Percentiles rank a stretch among this genome's conserved stretches.
phyloP scores from a whole-genome alignment of 2,888 invertebrate genomes.

The Polyommatus iphigenia region DNA sequence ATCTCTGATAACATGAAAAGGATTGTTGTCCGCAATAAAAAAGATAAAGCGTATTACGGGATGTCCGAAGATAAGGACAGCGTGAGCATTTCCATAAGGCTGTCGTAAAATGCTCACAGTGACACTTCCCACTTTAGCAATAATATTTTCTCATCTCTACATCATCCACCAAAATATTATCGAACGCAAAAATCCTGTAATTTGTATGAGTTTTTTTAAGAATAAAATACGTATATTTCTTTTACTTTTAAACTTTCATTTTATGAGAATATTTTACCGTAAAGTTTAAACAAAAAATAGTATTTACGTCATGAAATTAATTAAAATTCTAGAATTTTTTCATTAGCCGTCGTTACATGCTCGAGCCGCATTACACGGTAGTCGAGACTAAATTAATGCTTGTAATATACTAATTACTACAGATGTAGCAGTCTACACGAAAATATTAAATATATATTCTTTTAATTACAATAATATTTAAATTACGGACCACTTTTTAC shows the following conservation, averaged over 20 bases:
- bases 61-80: slow-evolving; percentile 65
- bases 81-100: slow-evolving; percentile 66
- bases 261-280: not conserved
- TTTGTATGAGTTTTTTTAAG: too few species aligned
- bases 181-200: not conserved
- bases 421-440: not conserved
- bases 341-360: not conserved
- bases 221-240: too few species aligned
- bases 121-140: slow-evolving; percentile 43
- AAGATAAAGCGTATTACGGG: slow-evolving; percentile 68
- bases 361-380: slow-evolving; percentile 8
- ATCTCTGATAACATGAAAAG: slow-evolving; percentile 51
- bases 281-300: not conserved
- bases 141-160: slow-evolving; percentile 4
- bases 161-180: not conserved
- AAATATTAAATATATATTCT: not conserved
- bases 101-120: slow-evolving; percentile 62
- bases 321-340: slow-evolving; percentile 9
- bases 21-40: slow-evolving; percentile 65
- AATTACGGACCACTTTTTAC: slow-evolving; percentile 10
- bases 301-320: not conserved
- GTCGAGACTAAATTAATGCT: slow-evolving; percentile 6
- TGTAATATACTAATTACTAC: slow-evolving; percentile 22
- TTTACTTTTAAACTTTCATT: not conserved
- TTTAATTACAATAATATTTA: not conserved